A percentile compares a stretch with the other conserved stretches of the same genome.
phyloP scores from a whole-genome alignment of 2,888 invertebrate genomes.

The Xanthorhoe designata region DNA sequence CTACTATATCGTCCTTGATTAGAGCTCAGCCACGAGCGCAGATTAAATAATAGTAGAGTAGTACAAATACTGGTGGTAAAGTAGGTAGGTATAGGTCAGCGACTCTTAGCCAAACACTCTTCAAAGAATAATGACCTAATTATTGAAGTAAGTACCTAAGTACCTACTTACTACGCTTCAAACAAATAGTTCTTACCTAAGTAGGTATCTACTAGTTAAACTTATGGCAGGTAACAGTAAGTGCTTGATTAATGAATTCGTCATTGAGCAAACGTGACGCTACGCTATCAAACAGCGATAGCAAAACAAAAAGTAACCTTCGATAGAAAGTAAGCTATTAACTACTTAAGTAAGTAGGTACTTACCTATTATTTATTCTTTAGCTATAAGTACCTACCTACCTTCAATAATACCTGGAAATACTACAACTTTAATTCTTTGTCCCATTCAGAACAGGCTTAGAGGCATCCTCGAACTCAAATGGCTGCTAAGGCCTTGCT shows the following conservation, averaged over 20 bases:
- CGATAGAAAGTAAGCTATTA: too few species aligned
- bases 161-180: neutral
- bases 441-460: too few species aligned
- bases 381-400: too few species aligned
- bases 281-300: neutral
- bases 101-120: neutral
- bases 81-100: neutral
- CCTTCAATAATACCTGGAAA: too few species aligned
- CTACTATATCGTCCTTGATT: too few species aligned
- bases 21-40: too few species aligned
- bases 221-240: neutral
- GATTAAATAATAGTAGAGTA: too few species aligned
- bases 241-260: neutral
- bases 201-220: neutral
- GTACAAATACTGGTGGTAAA: too few species aligned
- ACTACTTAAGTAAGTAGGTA: neutral
- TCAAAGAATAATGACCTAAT: neutral
- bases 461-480: too few species aligned
- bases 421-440: too few species aligned
- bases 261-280: neutral
- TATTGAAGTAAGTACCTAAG: neutral
- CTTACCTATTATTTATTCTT: too few species aligned
- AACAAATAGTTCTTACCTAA: neutral
- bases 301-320: neutral
- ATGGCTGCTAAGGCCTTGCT: too few species aligned